A percentile compares a stretch with the other conserved stretches of the same genome.
These are phyloP conservation scores for Hylaea fasciaria DNA, from an alignment of 2,888 invertebrate genomes.

Conservation along the genomic window DNA sequence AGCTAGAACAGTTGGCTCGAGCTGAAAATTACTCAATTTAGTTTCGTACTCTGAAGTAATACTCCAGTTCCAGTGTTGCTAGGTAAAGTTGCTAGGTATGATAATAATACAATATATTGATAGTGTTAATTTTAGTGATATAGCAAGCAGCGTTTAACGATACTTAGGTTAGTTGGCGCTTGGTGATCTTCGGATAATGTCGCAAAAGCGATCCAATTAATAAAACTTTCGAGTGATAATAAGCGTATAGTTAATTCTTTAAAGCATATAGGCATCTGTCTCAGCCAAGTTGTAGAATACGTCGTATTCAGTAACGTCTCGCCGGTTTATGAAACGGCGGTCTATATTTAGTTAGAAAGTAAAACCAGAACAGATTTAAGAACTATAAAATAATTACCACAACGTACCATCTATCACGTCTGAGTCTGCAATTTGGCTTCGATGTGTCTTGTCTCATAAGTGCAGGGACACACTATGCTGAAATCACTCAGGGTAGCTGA, in stretches of 20 bases:
- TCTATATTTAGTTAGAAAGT: no score
- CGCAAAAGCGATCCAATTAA: constrained; percentile 18
- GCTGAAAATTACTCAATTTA: neutral
- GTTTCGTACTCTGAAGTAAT: constrained; percentile 3
- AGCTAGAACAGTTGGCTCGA: neutral
- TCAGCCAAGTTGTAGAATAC: no score
- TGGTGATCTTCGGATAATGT: constrained; percentile 18
- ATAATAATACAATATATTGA: neutral
- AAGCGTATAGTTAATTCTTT: constrained; percentile 5
- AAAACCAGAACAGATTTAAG: no score
- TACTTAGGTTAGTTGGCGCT: constrained; percentile 10
- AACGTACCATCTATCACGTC: no score
- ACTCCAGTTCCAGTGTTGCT: constrained; percentile 1
- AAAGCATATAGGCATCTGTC: neutral
- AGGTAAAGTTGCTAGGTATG: constrained; percentile 6
- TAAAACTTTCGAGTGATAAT: constrained; percentile 19
- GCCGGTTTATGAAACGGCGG: no score
- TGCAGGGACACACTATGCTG: no score
- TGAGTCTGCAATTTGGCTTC: no score
- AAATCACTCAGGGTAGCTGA: no score
- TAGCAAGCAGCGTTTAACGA: neutral
- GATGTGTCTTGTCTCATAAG: no score
- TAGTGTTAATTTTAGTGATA: constrained; percentile 3
- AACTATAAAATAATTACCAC: no score
- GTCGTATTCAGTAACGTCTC: no score